Percentiles rank a stretch among this genome's conserved stretches.
Evolutionary conservation across 2,888 invertebrate species (phyloP).

Genomic region (Alitta virens): DNA sequence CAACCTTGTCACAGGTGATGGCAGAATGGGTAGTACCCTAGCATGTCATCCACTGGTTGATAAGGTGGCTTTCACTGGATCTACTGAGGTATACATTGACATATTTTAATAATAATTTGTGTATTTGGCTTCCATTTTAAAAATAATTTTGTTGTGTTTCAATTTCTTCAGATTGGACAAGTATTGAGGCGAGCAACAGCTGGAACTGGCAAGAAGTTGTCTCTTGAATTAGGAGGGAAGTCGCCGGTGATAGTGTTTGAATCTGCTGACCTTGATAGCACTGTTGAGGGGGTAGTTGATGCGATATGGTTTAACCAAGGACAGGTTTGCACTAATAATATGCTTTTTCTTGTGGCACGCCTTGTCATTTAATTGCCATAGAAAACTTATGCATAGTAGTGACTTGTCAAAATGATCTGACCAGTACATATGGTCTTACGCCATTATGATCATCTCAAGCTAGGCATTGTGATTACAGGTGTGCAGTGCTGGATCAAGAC

Average conservation of each 20-base stretch:
- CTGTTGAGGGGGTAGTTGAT: constrained; percentile 60
- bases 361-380: too few relatives aligned
- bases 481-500: constrained; percentile 60
- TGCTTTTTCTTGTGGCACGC: too few relatives aligned
- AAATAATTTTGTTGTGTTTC: too few relatives aligned
- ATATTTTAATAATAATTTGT: background rate
- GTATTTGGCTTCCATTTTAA: background rate
- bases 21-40: constrained; percentile 50
- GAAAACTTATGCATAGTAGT: too few relatives aligned
- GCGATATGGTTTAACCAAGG: constrained; percentile 63
- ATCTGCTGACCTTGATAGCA: constrained; percentile 63
- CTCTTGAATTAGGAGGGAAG: constrained; percentile 57
- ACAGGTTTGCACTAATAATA: constrained; percentile 57
- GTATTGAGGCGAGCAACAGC: constrained; percentile 49
- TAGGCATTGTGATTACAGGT: too few relatives aligned
- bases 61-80: constrained; percentile 57
- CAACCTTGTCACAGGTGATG: constrained; percentile 56
- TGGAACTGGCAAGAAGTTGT: constrained; percentile 55
- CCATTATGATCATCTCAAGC: too few relatives aligned
- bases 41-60: constrained; percentile 52
- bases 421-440: too few relatives aligned
- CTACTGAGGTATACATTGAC: constrained; percentile 45
- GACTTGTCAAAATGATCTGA: too few relatives aligned
- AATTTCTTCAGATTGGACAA: constrained; percentile 50
- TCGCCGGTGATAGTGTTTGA: constrained; percentile 62